Percentiles rank a stretch among this genome's conserved stretches.
Evolutionary conservation across 1,140 invertebrate genomes (phyloP).

Genomic region (Scaptomyza montana): DNA sequence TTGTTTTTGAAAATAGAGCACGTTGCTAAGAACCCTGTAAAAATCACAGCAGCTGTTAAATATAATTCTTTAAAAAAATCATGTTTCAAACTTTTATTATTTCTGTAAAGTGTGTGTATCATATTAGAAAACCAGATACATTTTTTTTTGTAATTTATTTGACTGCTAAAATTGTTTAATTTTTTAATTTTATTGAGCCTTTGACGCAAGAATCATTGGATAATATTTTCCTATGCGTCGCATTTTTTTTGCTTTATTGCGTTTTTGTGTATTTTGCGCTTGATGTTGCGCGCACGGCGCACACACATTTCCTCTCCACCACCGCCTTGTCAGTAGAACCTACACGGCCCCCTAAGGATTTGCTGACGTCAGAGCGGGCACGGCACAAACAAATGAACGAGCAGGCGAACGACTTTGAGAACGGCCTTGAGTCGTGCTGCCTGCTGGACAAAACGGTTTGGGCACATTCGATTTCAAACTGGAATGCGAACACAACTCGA

Average conservation of each 20-base stretch:
- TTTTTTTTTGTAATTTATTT: no score
- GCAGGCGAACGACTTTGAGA: conserved; percentile 22
- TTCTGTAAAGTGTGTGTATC: no score
- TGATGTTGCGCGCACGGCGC: conserved; percentile 24
- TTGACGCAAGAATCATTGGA: conserved; percentile 29
- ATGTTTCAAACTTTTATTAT: not conserved
- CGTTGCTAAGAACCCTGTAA: conserved; percentile 7
- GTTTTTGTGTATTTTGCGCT: conserved; percentile 24
- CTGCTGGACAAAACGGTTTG: conserved; percentile 2
- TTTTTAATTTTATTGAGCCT: conserved; percentile 45
- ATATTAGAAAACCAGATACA: no score
- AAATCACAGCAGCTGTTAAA: conserved; percentile 45
- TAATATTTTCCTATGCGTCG: conserved; percentile 47
- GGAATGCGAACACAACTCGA: not conserved
- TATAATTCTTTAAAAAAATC: conserved; percentile 7
- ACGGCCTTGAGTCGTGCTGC: conserved; percentile 45
- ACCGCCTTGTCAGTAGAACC: not conserved
- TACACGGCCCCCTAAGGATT: conserved; percentile 11
- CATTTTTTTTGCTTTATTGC: conserved; percentile 50
- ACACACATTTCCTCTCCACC: not conserved
- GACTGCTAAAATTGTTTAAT: conserved; percentile 21
- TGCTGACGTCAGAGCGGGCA: conserved; percentile 58
- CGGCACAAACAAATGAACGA: conserved; percentile 4
- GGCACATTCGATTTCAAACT: conserved; percentile 32
- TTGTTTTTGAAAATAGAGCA: conserved; percentile 65